Evolutionary conservation across 2,888 invertebrate genomes (phyloP).

Genomic region (Melanargia galathea): DNA sequence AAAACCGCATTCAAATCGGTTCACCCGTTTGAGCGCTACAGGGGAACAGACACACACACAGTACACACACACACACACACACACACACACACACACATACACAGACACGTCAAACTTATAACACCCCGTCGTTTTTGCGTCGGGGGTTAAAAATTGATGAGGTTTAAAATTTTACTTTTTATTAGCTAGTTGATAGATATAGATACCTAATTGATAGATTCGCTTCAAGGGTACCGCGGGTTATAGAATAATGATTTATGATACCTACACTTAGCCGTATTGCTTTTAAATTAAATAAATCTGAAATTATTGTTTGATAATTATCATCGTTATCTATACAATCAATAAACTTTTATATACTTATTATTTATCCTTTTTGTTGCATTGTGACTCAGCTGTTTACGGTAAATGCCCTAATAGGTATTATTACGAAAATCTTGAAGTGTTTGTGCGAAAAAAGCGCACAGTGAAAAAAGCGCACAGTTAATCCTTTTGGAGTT

Average conservation of each 20-base stretch:
- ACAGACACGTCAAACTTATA: too few relatives aligned
- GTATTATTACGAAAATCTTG: background rate
- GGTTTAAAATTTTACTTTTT: background rate
- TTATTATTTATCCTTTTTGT: background rate
- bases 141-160: background rate
- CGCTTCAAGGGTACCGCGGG: background rate
- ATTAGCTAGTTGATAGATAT: background rate
- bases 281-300: constrained; percentile 21
- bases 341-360: constrained; percentile 5
- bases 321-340: background rate
- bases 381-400: constrained; percentile 6
- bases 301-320: constrained; percentile 21
- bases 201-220: background rate
- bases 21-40: too few relatives aligned
- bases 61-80: too few relatives aligned
- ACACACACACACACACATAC: too few relatives aligned
- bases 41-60: too few relatives aligned
- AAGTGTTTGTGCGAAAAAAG: too few relatives aligned
- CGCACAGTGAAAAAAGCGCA: too few relatives aligned
- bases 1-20: too few relatives aligned
- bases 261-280: background rate
- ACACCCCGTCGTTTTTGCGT: too few relatives aligned
- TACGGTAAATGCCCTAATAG: background rate
- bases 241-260: background rate
- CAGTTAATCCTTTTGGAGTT: too few relatives aligned